phyloP scores from a whole-genome alignment of 1,140 invertebrate genomes.

The Monochamus saltuarius region DNA sequence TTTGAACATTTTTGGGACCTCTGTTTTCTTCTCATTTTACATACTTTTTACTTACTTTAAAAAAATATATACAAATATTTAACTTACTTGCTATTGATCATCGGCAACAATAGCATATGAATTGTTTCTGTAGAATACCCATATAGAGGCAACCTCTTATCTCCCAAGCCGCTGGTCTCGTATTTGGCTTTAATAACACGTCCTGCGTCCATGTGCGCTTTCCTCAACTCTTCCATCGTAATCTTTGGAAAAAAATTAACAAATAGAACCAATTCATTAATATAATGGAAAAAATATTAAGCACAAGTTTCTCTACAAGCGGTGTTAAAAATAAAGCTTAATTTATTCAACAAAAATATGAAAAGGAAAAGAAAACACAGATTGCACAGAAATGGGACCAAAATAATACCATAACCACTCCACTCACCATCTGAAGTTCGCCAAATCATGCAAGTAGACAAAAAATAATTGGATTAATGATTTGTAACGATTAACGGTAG shows the following conservation, averaged over 20 bases:
- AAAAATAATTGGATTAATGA: slow-evolving; percentile 5
- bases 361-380: slow-evolving; percentile 1
- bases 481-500: neutral
- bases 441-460: slow-evolving; percentile 41
- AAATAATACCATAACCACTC: slow-evolving; percentile 20
- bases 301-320: neutral
- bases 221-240: slow-evolving; percentile 66
- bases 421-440: slow-evolving; percentile 48
- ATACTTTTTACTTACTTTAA: neutral
- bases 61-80: neutral
- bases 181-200: slow-evolving; percentile 54
- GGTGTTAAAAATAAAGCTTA: neutral
- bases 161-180: slow-evolving; percentile 63
- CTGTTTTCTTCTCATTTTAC: too few relatives aligned
- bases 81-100: slow-evolving; percentile 93
- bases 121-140: slow-evolving; percentile 96
- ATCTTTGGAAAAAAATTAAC: slow-evolving; percentile 55
- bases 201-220: slow-evolving; percentile 53
- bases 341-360: slow-evolving; percentile 12
- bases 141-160: slow-evolving; percentile 86
- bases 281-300: slow-evolving; percentile 2
- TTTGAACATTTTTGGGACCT: too few relatives aligned
- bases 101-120: slow-evolving; percentile 89
- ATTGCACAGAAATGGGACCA: neutral
- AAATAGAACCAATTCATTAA: neutral